A percentile compares a stretch with the other conserved stretches of the same genome.
Evolutionary conservation across 2,888 invertebrate genomes (phyloP).

Genomic region (Plagodis dolabraria): DNA sequence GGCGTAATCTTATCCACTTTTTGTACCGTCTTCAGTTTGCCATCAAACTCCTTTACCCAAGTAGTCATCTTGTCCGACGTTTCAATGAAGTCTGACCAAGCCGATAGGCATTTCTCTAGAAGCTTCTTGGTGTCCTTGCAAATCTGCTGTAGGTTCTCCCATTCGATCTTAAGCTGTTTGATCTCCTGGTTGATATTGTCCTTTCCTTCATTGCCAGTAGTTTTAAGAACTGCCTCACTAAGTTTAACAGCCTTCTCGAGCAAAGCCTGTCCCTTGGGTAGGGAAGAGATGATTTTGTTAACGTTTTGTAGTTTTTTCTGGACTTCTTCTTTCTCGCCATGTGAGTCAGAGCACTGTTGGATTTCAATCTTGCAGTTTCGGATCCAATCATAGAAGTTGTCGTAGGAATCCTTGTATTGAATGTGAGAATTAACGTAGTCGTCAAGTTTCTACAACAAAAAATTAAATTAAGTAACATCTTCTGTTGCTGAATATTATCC

Average conservation of each 20-base stretch:
- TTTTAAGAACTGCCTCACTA: conserved; percentile 90
- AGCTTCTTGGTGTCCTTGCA: conserved; percentile 91
- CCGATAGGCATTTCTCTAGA: conserved; percentile 89
- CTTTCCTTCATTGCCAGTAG: conserved; percentile 93
- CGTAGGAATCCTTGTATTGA: conserved; percentile 92
- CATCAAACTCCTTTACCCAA: conserved; percentile 90
- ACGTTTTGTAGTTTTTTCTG: conserved; percentile 91
- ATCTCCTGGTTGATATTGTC: conserved; percentile 92
- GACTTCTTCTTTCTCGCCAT: conserved; percentile 93
- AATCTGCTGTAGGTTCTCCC: conserved; percentile 91
- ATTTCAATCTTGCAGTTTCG: conserved; percentile 91
- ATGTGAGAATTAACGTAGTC: conserved; percentile 94
- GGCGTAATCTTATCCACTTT: conserved; percentile 91
- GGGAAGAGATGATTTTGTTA: conserved; percentile 87
- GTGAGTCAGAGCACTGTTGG: conserved; percentile 93
- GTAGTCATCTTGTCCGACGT: conserved; percentile 89
- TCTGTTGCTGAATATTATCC: too few relatives aligned
- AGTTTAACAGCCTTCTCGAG: conserved; percentile 90
- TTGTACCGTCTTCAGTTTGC: conserved; percentile 86
- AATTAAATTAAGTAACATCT: background rate
- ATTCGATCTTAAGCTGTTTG: conserved; percentile 91
- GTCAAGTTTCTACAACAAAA: conserved; percentile 87
- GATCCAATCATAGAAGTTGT: conserved; percentile 94
- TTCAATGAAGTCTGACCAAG: conserved; percentile 92
- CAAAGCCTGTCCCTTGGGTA: conserved; percentile 89